phyloP scores from a whole-genome alignment of 2,888 invertebrate genomes.

The Listrodromus nycthemerus region DNA sequence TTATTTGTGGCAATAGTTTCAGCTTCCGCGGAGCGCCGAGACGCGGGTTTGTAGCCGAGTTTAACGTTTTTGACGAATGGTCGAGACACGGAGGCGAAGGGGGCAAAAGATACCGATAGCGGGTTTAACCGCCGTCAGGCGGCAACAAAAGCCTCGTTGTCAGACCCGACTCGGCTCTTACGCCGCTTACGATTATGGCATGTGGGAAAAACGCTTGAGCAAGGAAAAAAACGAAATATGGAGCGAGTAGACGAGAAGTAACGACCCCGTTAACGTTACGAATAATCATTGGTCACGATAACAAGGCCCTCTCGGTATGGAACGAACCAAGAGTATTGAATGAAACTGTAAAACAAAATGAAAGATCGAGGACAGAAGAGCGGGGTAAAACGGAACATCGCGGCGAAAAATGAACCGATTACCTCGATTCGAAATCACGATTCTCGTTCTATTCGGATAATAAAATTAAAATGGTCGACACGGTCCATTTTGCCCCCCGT shows the following conservation, averaged over 20 bases:
- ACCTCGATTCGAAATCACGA: no score
- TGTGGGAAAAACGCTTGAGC: conserved; percentile 17
- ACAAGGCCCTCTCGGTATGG: no score
- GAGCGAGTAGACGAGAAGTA: conserved; percentile 18
- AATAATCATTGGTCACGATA: background rate
- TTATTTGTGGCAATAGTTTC: background rate
- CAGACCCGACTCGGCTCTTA: background rate
- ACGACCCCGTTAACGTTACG: conserved; percentile 41
- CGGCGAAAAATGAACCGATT: no score
- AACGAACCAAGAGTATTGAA: no score
- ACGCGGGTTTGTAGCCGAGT: background rate
- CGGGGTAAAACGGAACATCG: no score
- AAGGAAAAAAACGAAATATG: conserved; percentile 1
- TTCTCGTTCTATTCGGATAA: no score
- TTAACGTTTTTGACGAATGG: conserved; percentile 29
- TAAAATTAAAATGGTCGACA: no score
- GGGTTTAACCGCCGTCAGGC: conserved; percentile 25
- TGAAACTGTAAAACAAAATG: conserved; percentile 1
- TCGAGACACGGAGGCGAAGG: conserved; percentile 35
- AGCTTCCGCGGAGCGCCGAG: background rate
- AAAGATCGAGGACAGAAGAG: background rate
- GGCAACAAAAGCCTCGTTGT: conserved; percentile 63
- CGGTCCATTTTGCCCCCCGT: background rate
- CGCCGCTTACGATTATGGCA: background rate
- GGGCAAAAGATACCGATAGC: conserved; percentile 58